These are phyloP conservation scores for Pterocles orientalis DNA, from an alignment of 2,113 vertebrate species.

Conservation along the genomic window DNA sequence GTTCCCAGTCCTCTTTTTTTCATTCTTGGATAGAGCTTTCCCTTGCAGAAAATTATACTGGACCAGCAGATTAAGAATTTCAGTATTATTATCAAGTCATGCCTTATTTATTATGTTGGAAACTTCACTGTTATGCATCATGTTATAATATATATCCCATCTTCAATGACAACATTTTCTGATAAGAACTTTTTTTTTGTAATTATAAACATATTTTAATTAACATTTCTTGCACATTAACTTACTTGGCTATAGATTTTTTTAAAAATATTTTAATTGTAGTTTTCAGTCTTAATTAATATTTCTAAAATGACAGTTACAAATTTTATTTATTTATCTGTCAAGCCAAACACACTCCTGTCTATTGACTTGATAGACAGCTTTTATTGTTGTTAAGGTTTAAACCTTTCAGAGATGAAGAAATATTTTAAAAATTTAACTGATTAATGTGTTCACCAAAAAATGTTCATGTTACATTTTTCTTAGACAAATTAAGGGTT, in stretches of 20 bases:
- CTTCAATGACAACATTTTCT: neutral
- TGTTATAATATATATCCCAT: neutral
- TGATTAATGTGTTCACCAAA: slow-evolving; percentile 26
- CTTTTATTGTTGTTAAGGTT: slow-evolving; percentile 39
- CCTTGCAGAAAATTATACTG: neutral
- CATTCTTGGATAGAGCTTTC: neutral
- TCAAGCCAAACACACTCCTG: slow-evolving; percentile 8
- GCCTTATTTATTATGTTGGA: neutral
- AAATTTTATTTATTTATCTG: slow-evolving; percentile 13
- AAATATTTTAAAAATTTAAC: slow-evolving; percentile 41
- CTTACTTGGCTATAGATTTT: neutral
- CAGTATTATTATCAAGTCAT: neutral
- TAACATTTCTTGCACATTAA: neutral
- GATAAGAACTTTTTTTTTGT: neutral
- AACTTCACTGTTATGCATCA: neutral
- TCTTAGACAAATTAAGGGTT: slow-evolving; percentile 1
- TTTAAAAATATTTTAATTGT: neutral
- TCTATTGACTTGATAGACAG: neutral
- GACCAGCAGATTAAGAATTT: neutral
- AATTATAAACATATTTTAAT: neutral
- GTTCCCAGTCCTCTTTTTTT: neutral
- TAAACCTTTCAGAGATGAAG: slow-evolving; percentile 33
- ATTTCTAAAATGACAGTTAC: neutral
- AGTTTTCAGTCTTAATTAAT: neutral
- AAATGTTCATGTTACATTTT: slow-evolving; percentile 35